Evolutionary conservation across 2,797 vertebrate species (phyloP), one percentile per base, ranked within the genome.

Genomic region (Darevskia mixta): DNA sequence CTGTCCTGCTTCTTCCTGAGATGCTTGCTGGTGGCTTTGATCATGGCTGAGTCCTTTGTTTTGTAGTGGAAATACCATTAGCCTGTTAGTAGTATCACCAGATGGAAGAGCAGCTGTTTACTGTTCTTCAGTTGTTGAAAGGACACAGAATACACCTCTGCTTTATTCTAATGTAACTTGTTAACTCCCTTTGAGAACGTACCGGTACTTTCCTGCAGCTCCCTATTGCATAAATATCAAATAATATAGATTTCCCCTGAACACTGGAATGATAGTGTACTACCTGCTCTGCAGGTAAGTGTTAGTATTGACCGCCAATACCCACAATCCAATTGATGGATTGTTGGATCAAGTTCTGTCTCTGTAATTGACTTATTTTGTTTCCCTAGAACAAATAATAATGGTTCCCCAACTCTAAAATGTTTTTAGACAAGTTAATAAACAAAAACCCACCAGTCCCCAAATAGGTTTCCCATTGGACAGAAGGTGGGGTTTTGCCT

Each of bases 231-330:
- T 32, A 23, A 1, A 67, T n/a, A 2, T 23, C 3, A 45, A 11
- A 45, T 87, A 29, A 15, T 72, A 45, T 29, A 2, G 9, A 15
- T 87, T 6, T 76, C 79, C 1, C 7, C 25, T 55, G 49, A 41
- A 18, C 0, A 0, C 1, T 73, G 5, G 13, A 73, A 61, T 29
- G 0, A 0, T 35, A 67, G 49, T 41, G 25, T 49, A 55, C 35
- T 86, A 78, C 69, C 32, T 73, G 5, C 72, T 55, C 67, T 83
- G 67, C 6, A 49, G 25, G 45, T 41, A 67, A 2, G 49, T 45
- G 29, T 25, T 32, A 49, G 4, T 66, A 45, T 55, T 49, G 49
- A 49, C 49, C 3, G 15, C 49, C 49, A 55, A 15, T 55, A 55
- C 49, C 49, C 4, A 55, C 49, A 55, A 55, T 55, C 49, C 13